Evolutionary conservation across 2,888 invertebrate species (phyloP).

Genomic region (Agriopis aurantiaria): DNA sequence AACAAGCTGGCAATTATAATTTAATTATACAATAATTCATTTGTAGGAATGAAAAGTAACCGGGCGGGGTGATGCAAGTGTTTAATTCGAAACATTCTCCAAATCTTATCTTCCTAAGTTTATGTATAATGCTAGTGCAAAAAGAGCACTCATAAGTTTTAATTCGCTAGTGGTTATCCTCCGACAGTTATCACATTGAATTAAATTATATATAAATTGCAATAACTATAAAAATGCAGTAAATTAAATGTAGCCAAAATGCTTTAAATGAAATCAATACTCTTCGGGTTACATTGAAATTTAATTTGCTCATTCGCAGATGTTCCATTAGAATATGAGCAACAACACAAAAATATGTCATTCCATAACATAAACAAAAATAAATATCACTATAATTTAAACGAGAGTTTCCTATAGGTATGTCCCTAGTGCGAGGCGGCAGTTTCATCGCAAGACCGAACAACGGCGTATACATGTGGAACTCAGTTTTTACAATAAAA

Average conservation of each 20-base stretch:
- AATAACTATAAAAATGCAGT: constrained; percentile 51
- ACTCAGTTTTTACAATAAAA: not conserved
- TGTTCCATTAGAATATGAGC: constrained; percentile 49
- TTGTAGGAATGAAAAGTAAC: constrained; percentile 13
- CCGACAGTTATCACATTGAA: constrained; percentile 51
- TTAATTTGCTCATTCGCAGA: constrained; percentile 49
- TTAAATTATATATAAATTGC: constrained; percentile 47
- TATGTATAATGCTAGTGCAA: constrained; percentile 43
- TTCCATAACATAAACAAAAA: constrained; percentile 62
- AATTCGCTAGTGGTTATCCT: constrained; percentile 50
- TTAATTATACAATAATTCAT: not conserved
- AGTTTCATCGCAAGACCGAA: constrained; percentile 52
- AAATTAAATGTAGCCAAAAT: constrained; percentile 51
- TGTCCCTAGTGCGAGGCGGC: constrained; percentile 47
- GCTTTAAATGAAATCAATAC: constrained; percentile 53
- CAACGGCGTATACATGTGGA: constrained; percentile 41
- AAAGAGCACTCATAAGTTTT: constrained; percentile 40
- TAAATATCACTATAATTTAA: constrained; percentile 70
- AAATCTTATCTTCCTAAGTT: constrained; percentile 36
- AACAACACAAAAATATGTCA: constrained; percentile 53
- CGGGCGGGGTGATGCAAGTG: constrained; percentile 19
- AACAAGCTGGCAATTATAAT: not conserved
- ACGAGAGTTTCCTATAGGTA: constrained; percentile 50
- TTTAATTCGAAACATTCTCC: constrained; percentile 25
- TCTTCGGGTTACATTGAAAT: constrained; percentile 50